Conservation (phyloP, 2,113 vertebrate species). For the Struthidea cinerea region DNA sequence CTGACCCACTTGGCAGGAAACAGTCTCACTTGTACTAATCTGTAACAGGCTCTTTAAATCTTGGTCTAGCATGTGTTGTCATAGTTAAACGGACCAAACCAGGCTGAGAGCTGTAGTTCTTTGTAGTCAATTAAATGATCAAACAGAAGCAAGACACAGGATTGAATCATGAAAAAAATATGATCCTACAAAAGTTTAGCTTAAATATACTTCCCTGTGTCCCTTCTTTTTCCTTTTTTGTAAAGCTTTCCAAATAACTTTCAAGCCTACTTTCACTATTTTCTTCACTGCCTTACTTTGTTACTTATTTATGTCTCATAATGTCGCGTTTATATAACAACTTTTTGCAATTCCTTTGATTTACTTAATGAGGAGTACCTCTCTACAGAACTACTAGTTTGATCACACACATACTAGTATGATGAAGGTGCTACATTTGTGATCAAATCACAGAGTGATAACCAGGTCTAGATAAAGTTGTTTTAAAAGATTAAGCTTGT, state of each 20-base stretch:
- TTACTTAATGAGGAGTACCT: neutral
- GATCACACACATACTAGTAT: neutral
- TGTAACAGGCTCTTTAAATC: neutral
- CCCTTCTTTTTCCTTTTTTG: neutral
- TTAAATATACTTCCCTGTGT: neutral
- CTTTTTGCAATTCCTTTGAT: neutral
- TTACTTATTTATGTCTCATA: neutral
- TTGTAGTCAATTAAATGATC: neutral
- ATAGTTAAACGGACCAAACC: neutral
- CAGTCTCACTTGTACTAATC: neutral
- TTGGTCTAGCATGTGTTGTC: neutral
- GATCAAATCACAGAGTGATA: neutral
- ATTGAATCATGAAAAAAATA: neutral
- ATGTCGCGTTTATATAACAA: neutral
- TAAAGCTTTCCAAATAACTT: neutral
- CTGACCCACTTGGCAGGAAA: neutral
- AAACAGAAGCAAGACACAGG: neutral
- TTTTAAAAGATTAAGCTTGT: neutral
- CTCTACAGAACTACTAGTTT: neutral
- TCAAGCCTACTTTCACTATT: neutral
- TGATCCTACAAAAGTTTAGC: neutral
- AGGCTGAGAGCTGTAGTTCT: neutral
- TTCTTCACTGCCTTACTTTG: neutral
- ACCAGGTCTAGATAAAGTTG: neutral
- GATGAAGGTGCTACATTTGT: neutral